Conservation (phyloP, 2,113 vertebrate species). For the Poecile atricapillus region DNA sequence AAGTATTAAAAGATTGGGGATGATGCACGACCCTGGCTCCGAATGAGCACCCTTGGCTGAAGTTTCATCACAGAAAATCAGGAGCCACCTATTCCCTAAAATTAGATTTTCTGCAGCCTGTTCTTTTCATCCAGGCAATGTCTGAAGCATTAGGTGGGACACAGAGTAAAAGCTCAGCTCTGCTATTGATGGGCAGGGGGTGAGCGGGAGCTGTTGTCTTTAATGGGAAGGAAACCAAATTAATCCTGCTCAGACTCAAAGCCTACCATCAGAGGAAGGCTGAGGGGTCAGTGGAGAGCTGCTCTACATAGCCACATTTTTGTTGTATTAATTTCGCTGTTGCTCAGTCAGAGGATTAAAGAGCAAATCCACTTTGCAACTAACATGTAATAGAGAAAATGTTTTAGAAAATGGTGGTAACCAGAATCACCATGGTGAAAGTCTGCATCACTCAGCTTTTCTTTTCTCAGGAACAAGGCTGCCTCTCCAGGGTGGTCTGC, state of each 20-base stretch:
- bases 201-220: not conserved
- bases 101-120: not conserved
- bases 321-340: not conserved
- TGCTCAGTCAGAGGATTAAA: not conserved
- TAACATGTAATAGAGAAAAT: not conserved
- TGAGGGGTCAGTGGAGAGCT: not conserved
- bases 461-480: not conserved
- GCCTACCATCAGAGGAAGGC: not conserved
- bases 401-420: not conserved
- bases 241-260: constrained; percentile 26
- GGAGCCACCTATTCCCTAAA: not conserved
- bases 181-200: accelerated
- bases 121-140: not conserved
- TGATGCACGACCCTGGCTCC: not conserved
- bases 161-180: not conserved
- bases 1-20: not conserved
- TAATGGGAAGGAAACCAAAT: not conserved
- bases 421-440: not conserved
- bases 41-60: not conserved
- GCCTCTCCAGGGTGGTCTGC: not conserved
- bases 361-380: not conserved
- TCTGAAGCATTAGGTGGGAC: not conserved
- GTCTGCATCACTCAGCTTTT: not conserved
- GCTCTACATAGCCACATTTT: not conserved
- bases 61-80: constrained; percentile 6